Base-by-base conservation (phyloP, 2,797 vertebrate genomes). In the Phalloptychus januarius region DNA sequence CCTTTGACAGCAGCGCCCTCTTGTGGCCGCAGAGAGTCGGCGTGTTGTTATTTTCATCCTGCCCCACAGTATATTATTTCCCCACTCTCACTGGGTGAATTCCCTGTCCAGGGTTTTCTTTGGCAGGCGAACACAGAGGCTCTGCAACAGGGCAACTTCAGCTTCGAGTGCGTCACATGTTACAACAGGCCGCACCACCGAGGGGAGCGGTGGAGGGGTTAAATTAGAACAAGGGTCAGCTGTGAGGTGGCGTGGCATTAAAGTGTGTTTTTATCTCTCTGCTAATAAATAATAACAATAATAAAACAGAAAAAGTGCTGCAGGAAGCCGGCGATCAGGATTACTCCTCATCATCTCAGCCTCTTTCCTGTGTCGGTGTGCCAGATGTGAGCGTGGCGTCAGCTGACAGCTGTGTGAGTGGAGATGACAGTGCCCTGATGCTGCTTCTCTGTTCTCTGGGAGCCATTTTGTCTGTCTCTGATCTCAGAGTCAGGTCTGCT, bases 381-480 rank as follows among this genome's bases (percentile, higher is more conserved):
- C 58, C 74, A 77, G 74, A 81, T 76, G 72, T 72, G 84, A 40
- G 74, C 18, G 76, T 79, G 83, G 90, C 88, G 89, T 89, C 88
- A 89, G 91, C 91, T 92, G 91, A 90, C 88, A 93, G 91, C 89
- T 93, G 90, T 92, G 88, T 92, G 92, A 93, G 87, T 81, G 87
- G 90, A 90, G 89, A 91, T 93, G 94, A 93, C 93, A 93, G 92
- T 91, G 88, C 88, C 93, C 92, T 92, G 93, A 94, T 94, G 93
- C 90, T 92, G 92, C 89, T 92, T 91, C 92, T 93, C 92, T 94
- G 91, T 93, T 93, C 92, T 94, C 88, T 90, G 92, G 94, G 90
- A 94, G 93, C 94, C 93, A 95, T 95, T 95, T 95, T 95, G 94
- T 95, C 93, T 93, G 92, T 93, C 92, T 95, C 93, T 94, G 93